phyloP scores from a whole-genome alignment of 2,113 vertebrate species.

The Symphodus melops region DNA sequence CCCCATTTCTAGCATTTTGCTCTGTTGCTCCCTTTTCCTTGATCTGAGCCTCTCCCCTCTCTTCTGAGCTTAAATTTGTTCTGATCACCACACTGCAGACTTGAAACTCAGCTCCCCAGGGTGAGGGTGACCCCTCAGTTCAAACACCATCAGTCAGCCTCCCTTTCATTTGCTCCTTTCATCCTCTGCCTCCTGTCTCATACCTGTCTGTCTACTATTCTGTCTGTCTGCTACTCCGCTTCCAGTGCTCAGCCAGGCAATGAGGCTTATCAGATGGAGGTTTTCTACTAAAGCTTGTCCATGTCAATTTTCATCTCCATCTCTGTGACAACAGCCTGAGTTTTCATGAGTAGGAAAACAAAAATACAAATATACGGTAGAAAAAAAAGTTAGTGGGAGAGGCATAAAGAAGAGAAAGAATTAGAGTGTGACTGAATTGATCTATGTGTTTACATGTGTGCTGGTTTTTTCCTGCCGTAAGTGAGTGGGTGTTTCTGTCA shows the following conservation, averaged over 20 bases:
- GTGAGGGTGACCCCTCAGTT: conserved; percentile 65
- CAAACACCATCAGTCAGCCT: conserved; percentile 60
- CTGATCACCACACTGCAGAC: conserved; percentile 42
- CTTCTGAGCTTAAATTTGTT: conserved; percentile 34
- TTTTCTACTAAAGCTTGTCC: conserved; percentile 54
- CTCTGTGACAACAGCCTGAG: conserved; percentile 51
- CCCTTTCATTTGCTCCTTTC: conserved; percentile 56
- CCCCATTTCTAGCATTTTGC: conserved; percentile 25
- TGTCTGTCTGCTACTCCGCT: conserved; percentile 21
- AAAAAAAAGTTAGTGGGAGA: conserved; percentile 16
- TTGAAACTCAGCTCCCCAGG: conserved; percentile 57
- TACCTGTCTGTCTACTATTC: conserved; percentile 23
- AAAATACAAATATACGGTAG: conserved; percentile 44
- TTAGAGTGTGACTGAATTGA: conserved; percentile 33
- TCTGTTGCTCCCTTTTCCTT: conserved; percentile 28
- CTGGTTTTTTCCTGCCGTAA: conserved; percentile 46
- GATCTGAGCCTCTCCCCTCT: conserved; percentile 28
- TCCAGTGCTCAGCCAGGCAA: conserved; percentile 19
- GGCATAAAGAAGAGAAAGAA: not conserved
- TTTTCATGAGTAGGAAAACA: conserved; percentile 46
- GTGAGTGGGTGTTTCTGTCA: conserved; percentile 58
- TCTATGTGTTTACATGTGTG: conserved; percentile 41
- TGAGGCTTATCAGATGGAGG: conserved; percentile 59
- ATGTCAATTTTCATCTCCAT: conserved; percentile 59
- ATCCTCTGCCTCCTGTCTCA: conserved; percentile 26